Base-by-base conservation (phyloP, 2,888 invertebrate species). In the Agonopterix alstromeriana region DNA sequence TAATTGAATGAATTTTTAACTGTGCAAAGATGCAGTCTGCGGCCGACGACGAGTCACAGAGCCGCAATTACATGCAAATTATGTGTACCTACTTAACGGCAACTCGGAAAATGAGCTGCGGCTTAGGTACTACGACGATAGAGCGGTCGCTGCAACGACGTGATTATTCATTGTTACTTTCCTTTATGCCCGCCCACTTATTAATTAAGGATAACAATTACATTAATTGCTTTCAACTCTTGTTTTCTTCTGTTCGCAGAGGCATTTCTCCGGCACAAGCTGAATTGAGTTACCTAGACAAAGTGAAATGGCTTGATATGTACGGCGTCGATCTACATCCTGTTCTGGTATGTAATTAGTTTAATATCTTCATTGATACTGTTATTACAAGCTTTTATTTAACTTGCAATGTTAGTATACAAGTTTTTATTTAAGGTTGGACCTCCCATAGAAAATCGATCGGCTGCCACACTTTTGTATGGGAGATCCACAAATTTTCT, bases 271-370 rank as follows among this genome's bases (percentile, higher is more conserved):
- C 98, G 52, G 94, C 97, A 48, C 93, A 95, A 62, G 98, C 98
- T 36, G 98, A 98, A 88, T 90, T 97, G 67, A 96, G 95, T 89
- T 98, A 96, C 88, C 91, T 98, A 81, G 98, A 98, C 85, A 97
- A 98, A 91, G 97, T 97, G 65, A 98, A 98, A 91, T 98, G 98
- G 98, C 91, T 98, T 70, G 98, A 98, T 81, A 97, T 98, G 96
- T 98, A 98, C 76, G 98, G 98, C 46, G 98, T 98, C 45, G 98
- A 98, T 90, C 91, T 98, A 64, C 98, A 98, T 90, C 97, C 97
- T 47, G 98, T 98, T 53, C 86, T 97, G 93, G 97, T 97, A 38
- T 5, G 1, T 10, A 38, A 4, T 10, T n/a, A n/a, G 4, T 38
- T 36, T 10, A 38, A 27, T 27, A 3, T 5, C 5, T 27, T 27